Evolutionary conservation across 1,140 invertebrate genomes (phyloP).

Genomic region (Trachymyrmex septentrionalis): DNA sequence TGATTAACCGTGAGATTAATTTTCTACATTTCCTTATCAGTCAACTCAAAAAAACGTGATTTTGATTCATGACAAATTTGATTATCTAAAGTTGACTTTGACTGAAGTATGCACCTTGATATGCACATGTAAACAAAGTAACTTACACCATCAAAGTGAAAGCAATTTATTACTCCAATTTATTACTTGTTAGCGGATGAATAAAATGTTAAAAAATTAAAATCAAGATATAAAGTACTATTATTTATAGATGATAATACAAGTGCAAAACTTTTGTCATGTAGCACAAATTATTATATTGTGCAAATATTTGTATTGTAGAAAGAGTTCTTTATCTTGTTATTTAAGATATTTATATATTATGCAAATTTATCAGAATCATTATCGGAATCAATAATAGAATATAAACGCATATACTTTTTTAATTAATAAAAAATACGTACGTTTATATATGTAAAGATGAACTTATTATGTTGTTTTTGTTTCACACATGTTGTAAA

Average conservation of each 20-base stretch:
- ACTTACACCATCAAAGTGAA: not conserved
- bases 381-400: not conserved
- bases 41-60: not conserved
- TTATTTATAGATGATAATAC: not conserved
- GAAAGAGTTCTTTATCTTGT: too few species aligned
- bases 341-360: not conserved
- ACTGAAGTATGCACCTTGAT: not conserved
- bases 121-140: not conserved
- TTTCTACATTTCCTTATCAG: not conserved
- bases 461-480: not conserved
- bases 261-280: not conserved
- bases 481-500: not conserved
- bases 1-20: slow-evolving; percentile 14
- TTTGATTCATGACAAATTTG: not conserved
- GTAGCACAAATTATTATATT: too few species aligned
- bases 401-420: not conserved
- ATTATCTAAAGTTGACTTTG: not conserved
- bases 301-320: too few species aligned
- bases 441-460: not conserved
- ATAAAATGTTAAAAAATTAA: not conserved
- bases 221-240: not conserved
- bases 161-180: not conserved
- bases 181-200: not conserved
- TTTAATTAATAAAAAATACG: not conserved
- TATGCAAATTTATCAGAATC: not conserved